Conservation (phyloP, 2,888 invertebrate species). For the Aphodius sticticus region DNA sequence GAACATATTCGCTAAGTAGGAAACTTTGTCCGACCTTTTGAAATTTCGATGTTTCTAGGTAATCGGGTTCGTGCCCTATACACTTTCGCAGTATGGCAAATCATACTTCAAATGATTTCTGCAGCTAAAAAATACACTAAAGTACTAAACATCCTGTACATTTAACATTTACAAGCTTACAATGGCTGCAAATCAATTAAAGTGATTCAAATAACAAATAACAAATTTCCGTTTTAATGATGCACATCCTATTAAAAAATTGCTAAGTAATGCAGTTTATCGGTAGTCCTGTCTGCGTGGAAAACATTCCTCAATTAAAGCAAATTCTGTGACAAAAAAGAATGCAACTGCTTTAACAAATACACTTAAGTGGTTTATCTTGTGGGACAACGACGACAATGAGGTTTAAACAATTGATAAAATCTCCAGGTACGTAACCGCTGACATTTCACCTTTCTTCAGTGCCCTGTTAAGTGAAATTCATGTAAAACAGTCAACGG, state of each 20-base stretch:
- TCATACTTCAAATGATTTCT: too few species aligned
- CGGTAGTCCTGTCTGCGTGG: background rate
- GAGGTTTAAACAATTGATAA: background rate
- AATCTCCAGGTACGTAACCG: background rate
- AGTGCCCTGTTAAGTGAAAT: background rate
- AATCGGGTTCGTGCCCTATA: too few species aligned
- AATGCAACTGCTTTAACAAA: background rate
- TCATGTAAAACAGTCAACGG: background rate
- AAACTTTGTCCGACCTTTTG: too few species aligned
- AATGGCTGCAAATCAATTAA: background rate
- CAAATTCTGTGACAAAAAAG: background rate
- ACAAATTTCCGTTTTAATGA: background rate
- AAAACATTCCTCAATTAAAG: background rate
- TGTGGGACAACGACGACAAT: background rate
- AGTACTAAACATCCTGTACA: too few species aligned
- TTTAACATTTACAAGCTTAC: too few species aligned
- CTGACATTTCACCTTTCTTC: background rate
- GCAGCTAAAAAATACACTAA: too few species aligned
- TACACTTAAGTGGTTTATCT: background rate
- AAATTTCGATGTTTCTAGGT: too few species aligned
- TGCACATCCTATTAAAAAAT: background rate
- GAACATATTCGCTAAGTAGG: too few species aligned
- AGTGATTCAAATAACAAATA: background rate
- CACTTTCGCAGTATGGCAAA: too few species aligned
- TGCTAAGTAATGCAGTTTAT: background rate